Evolutionary conservation across 2,888 invertebrate genomes (phyloP), one percentile per base, ranked within the genome.

Genomic region (Acleris cristana): DNA sequence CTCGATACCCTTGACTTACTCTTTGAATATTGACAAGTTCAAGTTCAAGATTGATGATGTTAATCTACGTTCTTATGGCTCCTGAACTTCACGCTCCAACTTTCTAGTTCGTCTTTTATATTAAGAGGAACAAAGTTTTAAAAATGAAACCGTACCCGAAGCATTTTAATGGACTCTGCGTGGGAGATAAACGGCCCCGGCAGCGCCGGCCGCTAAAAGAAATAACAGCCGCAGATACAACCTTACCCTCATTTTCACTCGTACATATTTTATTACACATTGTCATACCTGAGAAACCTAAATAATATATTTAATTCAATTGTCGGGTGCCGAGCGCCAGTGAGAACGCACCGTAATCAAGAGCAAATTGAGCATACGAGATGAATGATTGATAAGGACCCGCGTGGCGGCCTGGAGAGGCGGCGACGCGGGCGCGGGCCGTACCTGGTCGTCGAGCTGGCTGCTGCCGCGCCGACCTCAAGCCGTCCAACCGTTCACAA

Each of bases 401-500:
- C 79, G 80, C 81, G 84, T 82, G 81, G 79, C 81, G 78, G 76
- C 73, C 77, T 75, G 75, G 73, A 64, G 78, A 73, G 76, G 77
- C 74, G 74, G 79, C 73, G 80, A 72, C 75, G 78, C 74, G 73
- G 71, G 75, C 71, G 74, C 69, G 73, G 67, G 69, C 61, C 48
- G 48, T 67, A 67, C 67, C 67, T 67, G 62, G 56, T 63, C 53
- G 67, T 49, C 58, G 67, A 66, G 71, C 69, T 69, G 67, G 69
- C 64, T 74, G 73, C 77, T 48, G 16, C 45, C 18, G 48, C 16
- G 16, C 48, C n/a, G 45, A 6, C 14, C 6, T n/a, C 18, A 8
- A 16, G 6, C 79, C 77, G 77, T 45, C 62, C 72, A 73, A 78
- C 72, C 78, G 80, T 83, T 84, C 88, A 90, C 89, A 85, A 86